Conservation (phyloP, 2,888 invertebrate species). For the Drosophila paracracens region DNA sequence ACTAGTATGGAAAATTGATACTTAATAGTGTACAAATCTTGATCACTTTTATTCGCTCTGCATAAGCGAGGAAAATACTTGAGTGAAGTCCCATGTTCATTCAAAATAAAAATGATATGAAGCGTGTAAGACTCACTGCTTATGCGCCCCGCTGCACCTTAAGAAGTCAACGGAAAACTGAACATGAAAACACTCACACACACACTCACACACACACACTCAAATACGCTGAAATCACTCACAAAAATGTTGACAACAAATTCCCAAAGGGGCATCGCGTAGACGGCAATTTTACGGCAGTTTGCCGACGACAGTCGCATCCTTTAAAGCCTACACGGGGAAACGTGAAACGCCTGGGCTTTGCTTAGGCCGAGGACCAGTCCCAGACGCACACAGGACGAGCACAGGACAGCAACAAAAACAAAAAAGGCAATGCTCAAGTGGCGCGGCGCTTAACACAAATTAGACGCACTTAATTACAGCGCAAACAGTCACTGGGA, state of each 20-base stretch:
- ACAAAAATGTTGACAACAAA: slow-evolving; percentile 54
- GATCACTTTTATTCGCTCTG: background rate
- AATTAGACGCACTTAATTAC: slow-evolving; percentile 81
- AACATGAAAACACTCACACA: slow-evolving; percentile 25
- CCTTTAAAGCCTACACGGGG: slow-evolving; percentile 57
- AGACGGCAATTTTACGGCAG: slow-evolving; percentile 68
- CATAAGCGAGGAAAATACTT: slow-evolving; percentile 5
- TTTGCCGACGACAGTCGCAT: slow-evolving; percentile 53
- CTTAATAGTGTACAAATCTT: background rate
- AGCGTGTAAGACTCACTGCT: slow-evolving; percentile 16
- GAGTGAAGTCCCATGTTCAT: slow-evolving; percentile 9
- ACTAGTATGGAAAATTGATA: background rate
- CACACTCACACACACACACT: slow-evolving; percentile 21
- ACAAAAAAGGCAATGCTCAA: slow-evolving; percentile 60
- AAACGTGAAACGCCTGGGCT: slow-evolving; percentile 42
- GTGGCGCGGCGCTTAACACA: slow-evolving; percentile 76
- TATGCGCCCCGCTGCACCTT: background rate
- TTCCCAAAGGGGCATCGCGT: slow-evolving; percentile 49
- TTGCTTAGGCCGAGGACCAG: slow-evolving; percentile 6
- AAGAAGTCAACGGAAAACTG: slow-evolving; percentile 17
- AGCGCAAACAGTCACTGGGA: slow-evolving; percentile 70
- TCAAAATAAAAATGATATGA: slow-evolving; percentile 27
- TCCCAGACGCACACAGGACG: slow-evolving; percentile 16
- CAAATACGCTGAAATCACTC: slow-evolving; percentile 56
- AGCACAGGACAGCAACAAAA: slow-evolving; percentile 20